Evolutionary conservation across 2,113 vertebrate genomes (phyloP).

Genomic region (Petrocephalus microphthalmus): DNA sequence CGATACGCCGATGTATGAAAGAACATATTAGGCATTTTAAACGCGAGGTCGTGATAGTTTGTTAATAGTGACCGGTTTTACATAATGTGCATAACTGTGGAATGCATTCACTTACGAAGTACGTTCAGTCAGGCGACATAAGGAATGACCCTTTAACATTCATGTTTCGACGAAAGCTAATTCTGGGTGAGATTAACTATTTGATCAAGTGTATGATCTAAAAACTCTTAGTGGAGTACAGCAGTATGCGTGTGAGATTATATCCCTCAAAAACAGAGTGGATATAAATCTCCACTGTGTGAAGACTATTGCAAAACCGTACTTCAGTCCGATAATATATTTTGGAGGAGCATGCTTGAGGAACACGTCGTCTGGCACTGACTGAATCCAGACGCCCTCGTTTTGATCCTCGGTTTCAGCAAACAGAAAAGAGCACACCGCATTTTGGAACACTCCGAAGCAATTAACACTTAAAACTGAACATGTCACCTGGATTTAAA

Average conservation of each 20-base stretch:
- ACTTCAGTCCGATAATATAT: not conserved
- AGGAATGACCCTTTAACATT: not conserved
- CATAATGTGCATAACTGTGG: not conserved
- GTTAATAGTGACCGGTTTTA: not conserved
- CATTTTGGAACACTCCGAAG: not conserved
- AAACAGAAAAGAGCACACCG: not conserved
- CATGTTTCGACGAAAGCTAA: not conserved
- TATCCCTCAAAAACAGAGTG: not conserved
- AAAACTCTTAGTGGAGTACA: not conserved
- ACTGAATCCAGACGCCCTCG: not conserved
- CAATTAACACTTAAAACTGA: not conserved
- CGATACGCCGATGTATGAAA: not conserved
- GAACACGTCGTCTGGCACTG: not conserved
- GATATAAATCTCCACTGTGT: not conserved
- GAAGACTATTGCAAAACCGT: not conserved
- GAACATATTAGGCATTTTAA: not conserved
- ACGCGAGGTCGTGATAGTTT: not conserved
- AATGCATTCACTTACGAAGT: not conserved
- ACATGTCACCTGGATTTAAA: not conserved
- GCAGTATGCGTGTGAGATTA: not conserved
- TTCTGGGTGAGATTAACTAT: not conserved
- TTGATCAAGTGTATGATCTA: not conserved
- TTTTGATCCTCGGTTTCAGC: not conserved
- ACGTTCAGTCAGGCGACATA: not conserved
- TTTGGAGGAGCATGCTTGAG: not conserved